Conservation (phyloP, 2,888 invertebrate species). For the Epinotia ramella region DNA sequence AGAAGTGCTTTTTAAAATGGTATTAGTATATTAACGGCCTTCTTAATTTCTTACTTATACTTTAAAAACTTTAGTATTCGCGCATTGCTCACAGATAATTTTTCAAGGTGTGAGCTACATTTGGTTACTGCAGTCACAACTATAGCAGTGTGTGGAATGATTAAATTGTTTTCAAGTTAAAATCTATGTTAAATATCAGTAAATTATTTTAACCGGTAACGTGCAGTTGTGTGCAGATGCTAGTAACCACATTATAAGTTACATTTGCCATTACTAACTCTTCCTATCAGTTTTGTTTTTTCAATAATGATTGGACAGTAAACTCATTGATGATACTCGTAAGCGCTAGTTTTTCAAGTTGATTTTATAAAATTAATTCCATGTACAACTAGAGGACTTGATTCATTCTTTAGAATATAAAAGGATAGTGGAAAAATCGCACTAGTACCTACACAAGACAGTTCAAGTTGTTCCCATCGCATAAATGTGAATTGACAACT, state of each 20-base stretch:
- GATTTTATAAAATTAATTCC: too few relatives aligned
- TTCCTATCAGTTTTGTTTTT: too few relatives aligned
- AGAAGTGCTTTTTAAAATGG: background rate
- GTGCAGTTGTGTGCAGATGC: too few relatives aligned
- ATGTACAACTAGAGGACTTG: background rate
- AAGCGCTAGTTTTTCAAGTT: too few relatives aligned
- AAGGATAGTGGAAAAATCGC: background rate
- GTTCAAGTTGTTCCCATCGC: too few relatives aligned
- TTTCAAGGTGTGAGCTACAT: slow-evolving; percentile 6
- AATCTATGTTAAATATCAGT: too few relatives aligned
- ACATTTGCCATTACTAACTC: background rate
- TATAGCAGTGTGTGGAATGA: background rate
- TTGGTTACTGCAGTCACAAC: slow-evolving; percentile 20
- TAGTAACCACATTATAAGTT: background rate
- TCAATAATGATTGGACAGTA: too few relatives aligned
- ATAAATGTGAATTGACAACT: background rate
- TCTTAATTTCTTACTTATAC: too few relatives aligned
- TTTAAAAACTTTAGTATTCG: background rate
- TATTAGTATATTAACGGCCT: background rate
- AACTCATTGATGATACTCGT: too few relatives aligned
- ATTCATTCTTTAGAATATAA: background rate
- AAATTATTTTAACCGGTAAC: too few relatives aligned
- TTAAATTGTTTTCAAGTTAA: background rate
- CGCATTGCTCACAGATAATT: slow-evolving; percentile 10
- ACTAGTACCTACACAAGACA: background rate